These are phyloP conservation scores for Triplophysa bombifrons DNA, from an alignment of 2,797 vertebrate species.

Conservation along the genomic window DNA sequence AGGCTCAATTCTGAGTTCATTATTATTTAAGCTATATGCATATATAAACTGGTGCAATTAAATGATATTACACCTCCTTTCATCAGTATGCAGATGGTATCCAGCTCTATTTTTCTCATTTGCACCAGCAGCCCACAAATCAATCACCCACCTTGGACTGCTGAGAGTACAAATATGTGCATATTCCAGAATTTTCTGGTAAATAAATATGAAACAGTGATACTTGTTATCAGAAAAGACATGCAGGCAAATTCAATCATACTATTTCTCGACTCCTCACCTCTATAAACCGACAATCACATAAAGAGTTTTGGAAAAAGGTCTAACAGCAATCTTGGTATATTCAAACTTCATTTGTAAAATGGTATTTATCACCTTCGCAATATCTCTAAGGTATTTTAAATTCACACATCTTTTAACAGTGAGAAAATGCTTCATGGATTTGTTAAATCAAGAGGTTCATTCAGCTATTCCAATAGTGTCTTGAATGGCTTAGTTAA, in stretches of 20 bases:
- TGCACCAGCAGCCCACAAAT: background rate
- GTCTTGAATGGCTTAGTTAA: conserved; percentile 11
- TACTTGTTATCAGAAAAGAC: background rate
- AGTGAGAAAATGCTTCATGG: conserved; percentile 11
- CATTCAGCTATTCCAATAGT: background rate
- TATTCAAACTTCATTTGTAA: conserved; percentile 3
- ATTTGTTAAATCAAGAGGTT: background rate
- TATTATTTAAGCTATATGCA: background rate
- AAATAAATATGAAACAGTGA: background rate
- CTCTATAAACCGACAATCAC: background rate
- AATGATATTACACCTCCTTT: background rate
- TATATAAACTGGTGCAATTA: background rate
- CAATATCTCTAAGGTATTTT: background rate
- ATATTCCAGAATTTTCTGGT: background rate
- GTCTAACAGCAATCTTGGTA: background rate
- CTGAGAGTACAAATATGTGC: background rate
- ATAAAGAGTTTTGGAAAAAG: background rate
- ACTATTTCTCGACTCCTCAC: background rate
- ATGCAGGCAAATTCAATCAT: background rate
- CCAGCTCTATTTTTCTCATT: background rate
- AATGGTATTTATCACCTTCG: conserved; percentile 10
- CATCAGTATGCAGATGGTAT: conserved; percentile 1
- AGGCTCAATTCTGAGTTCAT: background rate
- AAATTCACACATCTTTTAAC: background rate
- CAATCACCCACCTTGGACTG: background rate